Conservation (phyloP, 2,113 vertebrate genomes). For the Melanerpes aurifrons region DNA sequence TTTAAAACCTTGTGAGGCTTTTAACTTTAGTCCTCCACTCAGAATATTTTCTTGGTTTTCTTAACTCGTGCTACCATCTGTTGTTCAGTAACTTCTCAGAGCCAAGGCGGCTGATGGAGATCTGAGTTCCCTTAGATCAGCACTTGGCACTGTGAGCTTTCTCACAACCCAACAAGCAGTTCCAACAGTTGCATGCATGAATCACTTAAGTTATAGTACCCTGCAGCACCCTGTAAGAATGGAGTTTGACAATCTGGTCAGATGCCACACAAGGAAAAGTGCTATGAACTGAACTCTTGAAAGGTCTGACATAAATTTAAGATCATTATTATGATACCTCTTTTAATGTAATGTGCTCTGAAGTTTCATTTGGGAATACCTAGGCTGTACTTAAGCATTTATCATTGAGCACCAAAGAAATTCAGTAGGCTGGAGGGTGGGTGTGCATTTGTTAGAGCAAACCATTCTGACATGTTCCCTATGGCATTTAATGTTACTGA, state of each 20-base stretch:
- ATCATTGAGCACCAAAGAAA: not conserved
- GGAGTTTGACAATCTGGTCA: conserved; percentile 46
- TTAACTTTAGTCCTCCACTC: conserved; percentile 11
- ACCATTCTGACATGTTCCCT: conserved; percentile 1
- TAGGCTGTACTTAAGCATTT: not conserved
- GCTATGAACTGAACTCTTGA: not conserved
- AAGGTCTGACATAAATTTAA: conserved; percentile 2
- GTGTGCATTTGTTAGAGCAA: not conserved
- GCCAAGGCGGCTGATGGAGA: conserved; percentile 63
- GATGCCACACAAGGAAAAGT: conserved; percentile 25
- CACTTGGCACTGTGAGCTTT: conserved; percentile 57
- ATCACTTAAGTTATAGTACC: conserved; percentile 57
- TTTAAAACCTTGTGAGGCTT: conserved; percentile 19
- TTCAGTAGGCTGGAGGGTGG: not conserved
- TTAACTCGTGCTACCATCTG: conserved; percentile 64
- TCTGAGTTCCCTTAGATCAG: conserved; percentile 66
- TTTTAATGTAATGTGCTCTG: not conserved
- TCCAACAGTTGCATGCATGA: conserved; percentile 68
- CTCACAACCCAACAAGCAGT: conserved; percentile 62
- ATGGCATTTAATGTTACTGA: not conserved
- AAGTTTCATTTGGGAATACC: not conserved
- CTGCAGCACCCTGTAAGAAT: conserved; percentile 44
- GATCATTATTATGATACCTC: not conserved
- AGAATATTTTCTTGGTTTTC: conserved; percentile 55
- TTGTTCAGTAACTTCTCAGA: conserved; percentile 32